phyloP scores from a whole-genome alignment of 2,888 invertebrate genomes.

The Lycocerus yunnanus region DNA sequence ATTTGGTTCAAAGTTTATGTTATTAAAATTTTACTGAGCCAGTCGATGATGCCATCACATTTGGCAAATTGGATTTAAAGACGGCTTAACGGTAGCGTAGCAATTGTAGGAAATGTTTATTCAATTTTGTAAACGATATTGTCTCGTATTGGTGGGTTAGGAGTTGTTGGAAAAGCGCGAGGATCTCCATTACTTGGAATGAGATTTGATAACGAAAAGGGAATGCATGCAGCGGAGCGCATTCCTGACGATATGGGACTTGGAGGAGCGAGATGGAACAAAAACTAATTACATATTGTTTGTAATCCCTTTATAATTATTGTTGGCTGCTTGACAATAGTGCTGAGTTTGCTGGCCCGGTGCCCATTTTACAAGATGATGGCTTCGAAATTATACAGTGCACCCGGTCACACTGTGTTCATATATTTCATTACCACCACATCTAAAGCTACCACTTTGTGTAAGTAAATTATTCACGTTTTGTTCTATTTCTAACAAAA shows the following conservation, averaged over 20 bases:
- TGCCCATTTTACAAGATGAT: slow-evolving; percentile 42
- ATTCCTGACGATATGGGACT: slow-evolving; percentile 21
- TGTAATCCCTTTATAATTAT: slow-evolving; percentile 51
- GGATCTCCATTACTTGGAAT: slow-evolving; percentile 40
- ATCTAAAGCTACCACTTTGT: slow-evolving; percentile 14
- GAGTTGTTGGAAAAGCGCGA: slow-evolving; percentile 30
- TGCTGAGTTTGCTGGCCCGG: slow-evolving; percentile 42
- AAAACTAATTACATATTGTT: slow-evolving; percentile 51
- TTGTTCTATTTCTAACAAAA: background rate
- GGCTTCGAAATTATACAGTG: slow-evolving; percentile 37
- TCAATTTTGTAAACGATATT: slow-evolving; percentile 12
- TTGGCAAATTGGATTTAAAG: background rate
- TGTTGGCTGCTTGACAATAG: slow-evolving; percentile 51
- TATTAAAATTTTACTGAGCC: background rate
- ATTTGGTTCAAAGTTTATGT: background rate
- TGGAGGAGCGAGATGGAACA: slow-evolving; percentile 33
- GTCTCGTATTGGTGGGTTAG: slow-evolving; percentile 14
- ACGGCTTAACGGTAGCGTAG: background rate
- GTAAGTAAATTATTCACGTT: background rate
- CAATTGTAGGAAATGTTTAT: background rate
- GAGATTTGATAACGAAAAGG: slow-evolving; percentile 32
- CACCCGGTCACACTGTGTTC: slow-evolving; percentile 34
- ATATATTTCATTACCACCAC: slow-evolving; percentile 27
- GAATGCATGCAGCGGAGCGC: slow-evolving; percentile 34
- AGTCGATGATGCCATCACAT: background rate